Evolutionary conservation across 2,113 vertebrate species (phyloP).

Genomic region (Nannospalax galili): DNA sequence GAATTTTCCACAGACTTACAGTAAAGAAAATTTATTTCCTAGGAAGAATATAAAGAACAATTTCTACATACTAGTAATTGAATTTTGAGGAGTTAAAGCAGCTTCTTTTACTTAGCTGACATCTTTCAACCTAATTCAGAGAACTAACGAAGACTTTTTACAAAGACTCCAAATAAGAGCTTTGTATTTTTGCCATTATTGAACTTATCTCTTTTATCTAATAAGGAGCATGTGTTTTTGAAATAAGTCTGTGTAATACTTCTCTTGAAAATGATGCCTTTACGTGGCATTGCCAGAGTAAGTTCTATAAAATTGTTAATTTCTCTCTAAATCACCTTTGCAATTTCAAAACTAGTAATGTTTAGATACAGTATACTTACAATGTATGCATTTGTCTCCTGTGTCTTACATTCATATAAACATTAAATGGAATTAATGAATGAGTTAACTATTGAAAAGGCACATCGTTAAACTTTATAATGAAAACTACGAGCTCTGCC

Average conservation of each 20-base stretch:
- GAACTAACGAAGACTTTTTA: background rate
- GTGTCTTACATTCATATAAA: background rate
- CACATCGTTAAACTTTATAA: background rate
- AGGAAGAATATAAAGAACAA: background rate
- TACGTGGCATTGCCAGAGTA: background rate
- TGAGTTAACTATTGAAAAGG: background rate
- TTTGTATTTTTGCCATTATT: conserved; percentile 18
- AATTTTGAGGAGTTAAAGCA: background rate
- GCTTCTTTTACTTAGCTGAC: background rate
- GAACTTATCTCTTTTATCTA: background rate
- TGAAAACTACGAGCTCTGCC: background rate
- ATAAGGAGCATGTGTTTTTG: background rate
- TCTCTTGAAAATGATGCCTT: background rate
- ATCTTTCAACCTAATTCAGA: background rate
- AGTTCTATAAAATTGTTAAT: conserved; percentile 3
- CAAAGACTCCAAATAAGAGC: background rate
- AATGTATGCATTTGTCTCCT: background rate
- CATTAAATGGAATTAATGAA: background rate
- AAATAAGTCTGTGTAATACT: background rate
- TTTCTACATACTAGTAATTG: background rate
- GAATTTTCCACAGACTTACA: background rate
- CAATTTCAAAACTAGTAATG: conserved; percentile 34
- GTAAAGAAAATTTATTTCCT: background rate
- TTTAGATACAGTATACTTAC: background rate
- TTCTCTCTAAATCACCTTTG: background rate